phyloP scores from a whole-genome alignment of 2,113 vertebrate genomes.

The Eurypyga helias region DNA sequence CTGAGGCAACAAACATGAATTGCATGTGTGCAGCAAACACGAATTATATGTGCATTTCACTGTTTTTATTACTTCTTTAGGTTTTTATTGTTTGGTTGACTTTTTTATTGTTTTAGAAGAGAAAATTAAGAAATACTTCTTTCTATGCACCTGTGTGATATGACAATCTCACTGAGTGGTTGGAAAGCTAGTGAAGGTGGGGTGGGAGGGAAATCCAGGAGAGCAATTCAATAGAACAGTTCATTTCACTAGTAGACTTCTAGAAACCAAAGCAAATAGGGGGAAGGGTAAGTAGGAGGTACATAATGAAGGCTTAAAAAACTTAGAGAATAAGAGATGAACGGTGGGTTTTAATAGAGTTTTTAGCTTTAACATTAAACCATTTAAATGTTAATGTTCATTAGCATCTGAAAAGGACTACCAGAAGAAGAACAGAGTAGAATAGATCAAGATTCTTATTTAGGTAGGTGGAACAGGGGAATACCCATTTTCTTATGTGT shows the following conservation, averaged over 20 bases:
- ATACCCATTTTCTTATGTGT: not conserved
- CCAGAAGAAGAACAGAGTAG: not conserved
- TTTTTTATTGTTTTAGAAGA: not conserved
- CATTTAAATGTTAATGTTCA: not conserved
- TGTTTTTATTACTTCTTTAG: not conserved
- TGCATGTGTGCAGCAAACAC: not conserved
- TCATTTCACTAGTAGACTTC: not conserved
- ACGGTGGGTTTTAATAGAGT: not conserved
- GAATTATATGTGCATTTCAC: not conserved
- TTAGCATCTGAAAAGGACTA: slow-evolving; percentile 8
- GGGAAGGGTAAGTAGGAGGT: not conserved
- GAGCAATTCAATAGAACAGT: not conserved
- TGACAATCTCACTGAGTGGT: not conserved
- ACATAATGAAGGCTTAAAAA: not conserved
- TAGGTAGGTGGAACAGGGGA: not conserved
- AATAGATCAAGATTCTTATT: not conserved
- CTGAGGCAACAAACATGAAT: not conserved
- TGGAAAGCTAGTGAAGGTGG: not conserved
- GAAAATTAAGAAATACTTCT: not conserved
- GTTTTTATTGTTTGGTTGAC: too few relatives aligned
- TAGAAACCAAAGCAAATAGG: not conserved
- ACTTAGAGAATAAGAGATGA: not conserved
- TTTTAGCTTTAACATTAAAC: not conserved
- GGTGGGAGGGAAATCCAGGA: not conserved
- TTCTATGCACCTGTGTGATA: not conserved